Conservation (phyloP, 92 coral and sea anemone genomes). For the Parazoanthus swiftii region DNA sequence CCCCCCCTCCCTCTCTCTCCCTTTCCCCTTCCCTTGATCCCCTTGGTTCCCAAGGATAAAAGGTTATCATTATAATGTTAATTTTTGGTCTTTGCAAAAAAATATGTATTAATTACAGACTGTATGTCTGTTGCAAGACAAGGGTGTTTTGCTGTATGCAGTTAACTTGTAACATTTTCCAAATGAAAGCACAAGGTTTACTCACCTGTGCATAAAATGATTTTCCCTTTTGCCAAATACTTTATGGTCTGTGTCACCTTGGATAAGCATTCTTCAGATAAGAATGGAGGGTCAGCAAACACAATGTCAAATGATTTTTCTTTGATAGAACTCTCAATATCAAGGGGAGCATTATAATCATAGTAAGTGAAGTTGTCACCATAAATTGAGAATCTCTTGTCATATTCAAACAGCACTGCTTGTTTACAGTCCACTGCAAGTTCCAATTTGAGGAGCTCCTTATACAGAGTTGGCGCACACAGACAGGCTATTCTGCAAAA, state of each 20-base stretch:
- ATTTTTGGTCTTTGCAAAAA: no score
- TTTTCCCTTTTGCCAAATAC: slow-evolving; percentile 65
- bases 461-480: slow-evolving; percentile 75
- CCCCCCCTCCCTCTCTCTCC: no score
- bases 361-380: slow-evolving; percentile 67
- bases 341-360: slow-evolving; percentile 68
- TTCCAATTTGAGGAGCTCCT: slow-evolving; percentile 56
- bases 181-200: no score
- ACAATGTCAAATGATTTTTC: slow-evolving; percentile 71
- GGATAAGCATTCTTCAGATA: slow-evolving; percentile 68
- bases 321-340: slow-evolving; percentile 39
- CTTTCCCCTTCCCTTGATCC: no score
- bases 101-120: no score
- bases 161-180: neutral
- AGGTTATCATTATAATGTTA: no score
- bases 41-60: no score
- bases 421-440: slow-evolving; percentile 44
- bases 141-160: no score
- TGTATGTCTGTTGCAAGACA: no score
- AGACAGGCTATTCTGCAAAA: slow-evolving; percentile 67
- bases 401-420: slow-evolving; percentile 69
- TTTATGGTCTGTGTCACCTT: slow-evolving; percentile 68
- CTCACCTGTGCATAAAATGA: slow-evolving; percentile 72
- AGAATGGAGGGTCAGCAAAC: slow-evolving; percentile 76
- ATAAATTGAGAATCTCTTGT: slow-evolving; percentile 67